Percentiles rank a stretch among this genome's conserved stretches.
phyloP scores from a whole-genome alignment of 2,113 vertebrate species.

The Callipepla squamata region DNA sequence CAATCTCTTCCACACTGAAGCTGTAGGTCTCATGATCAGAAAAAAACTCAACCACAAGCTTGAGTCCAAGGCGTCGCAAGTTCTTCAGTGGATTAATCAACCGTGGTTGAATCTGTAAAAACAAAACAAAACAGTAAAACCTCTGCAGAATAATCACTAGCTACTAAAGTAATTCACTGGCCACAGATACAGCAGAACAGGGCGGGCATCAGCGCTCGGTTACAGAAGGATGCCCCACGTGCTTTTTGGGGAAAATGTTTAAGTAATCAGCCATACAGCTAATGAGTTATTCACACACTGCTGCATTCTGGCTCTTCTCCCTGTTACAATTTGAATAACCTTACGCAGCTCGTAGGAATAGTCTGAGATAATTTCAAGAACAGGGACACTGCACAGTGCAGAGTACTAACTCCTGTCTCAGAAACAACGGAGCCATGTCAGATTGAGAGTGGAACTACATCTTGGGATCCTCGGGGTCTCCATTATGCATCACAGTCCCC shows the following conservation, averaged over 20 bases:
- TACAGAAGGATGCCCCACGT: not conserved
- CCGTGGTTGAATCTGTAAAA: slow-evolving; percentile 85
- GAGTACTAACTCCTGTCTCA: not conserved
- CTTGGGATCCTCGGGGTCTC: not conserved
- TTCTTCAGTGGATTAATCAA: slow-evolving; percentile 92
- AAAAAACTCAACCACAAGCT: slow-evolving; percentile 90
- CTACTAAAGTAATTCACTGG: not conserved
- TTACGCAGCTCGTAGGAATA: not conserved
- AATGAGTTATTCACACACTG: not conserved
- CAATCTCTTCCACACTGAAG: slow-evolving; percentile 89
- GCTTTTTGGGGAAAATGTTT: not conserved
- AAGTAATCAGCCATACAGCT: not conserved
- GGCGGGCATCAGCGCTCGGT: not conserved
- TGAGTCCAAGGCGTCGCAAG: slow-evolving; percentile 89
- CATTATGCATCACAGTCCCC: not conserved
- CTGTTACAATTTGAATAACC: not conserved
- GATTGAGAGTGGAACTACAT: rapidly evolving
- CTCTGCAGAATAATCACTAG: not conserved
- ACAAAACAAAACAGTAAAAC: not conserved
- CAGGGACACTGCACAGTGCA: not conserved
- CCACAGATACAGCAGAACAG: rapidly evolving
- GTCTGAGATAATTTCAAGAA: not conserved
- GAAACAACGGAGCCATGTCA: not conserved
- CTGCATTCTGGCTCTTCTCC: not conserved
- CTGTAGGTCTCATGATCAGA: slow-evolving; percentile 86